phyloP scores from a whole-genome alignment of 1,140 invertebrate species.

The Lordiphosa mommai region DNA sequence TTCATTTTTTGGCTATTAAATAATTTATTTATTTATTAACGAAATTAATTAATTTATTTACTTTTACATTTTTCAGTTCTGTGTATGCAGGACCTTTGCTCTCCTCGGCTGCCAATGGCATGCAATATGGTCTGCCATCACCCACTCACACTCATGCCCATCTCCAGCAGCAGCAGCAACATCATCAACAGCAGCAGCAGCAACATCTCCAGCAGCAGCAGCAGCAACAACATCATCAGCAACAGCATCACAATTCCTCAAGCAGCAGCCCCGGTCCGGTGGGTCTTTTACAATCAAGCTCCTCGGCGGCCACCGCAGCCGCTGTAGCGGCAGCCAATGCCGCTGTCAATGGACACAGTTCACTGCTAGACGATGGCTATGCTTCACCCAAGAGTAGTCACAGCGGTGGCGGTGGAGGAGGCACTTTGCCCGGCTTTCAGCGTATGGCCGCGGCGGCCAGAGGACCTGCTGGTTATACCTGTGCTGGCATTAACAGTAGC shows the following conservation, averaged over 20 bases:
- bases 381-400: constrained; percentile 66
- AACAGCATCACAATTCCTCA: constrained; percentile 53
- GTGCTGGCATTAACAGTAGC: constrained; percentile 43
- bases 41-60: neutral
- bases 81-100: constrained; percentile 67
- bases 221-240: constrained; percentile 45
- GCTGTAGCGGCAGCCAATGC: constrained; percentile 15
- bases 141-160: constrained; percentile 59
- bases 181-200: constrained; percentile 48
- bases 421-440: constrained; percentile 68
- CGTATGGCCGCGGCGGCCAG: constrained; percentile 40
- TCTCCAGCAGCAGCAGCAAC: constrained; percentile 43
- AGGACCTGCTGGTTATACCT: constrained; percentile 21
- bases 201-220: constrained; percentile 34
- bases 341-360: constrained; percentile 42
- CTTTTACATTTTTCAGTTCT: constrained; percentile 41
- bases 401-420: constrained; percentile 35
- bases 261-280: constrained; percentile 55
- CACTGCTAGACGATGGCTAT: constrained; percentile 62
- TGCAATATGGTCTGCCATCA: constrained; percentile 67
- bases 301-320: constrained; percentile 19
- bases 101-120: constrained; percentile 59
- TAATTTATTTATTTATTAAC: too few relatives aligned
- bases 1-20: too few relatives aligned
- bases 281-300: constrained; percentile 34